Evolutionary conservation across 2,113 vertebrate species (phyloP), one percentile per base, ranked within the genome.

Genomic region (Rhagologus leucostigma): DNA sequence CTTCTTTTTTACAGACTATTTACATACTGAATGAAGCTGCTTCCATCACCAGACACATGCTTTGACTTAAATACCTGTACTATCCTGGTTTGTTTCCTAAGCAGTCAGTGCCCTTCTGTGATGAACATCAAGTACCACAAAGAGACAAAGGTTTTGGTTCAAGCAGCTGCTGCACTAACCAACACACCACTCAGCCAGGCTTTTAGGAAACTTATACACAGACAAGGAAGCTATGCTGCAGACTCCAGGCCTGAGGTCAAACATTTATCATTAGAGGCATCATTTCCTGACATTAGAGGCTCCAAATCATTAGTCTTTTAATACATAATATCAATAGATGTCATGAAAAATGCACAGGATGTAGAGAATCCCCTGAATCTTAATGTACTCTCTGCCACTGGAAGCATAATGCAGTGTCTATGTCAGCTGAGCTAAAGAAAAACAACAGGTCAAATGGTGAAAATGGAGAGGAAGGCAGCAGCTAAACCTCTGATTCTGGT

Each of bases 231-330:
- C 53, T 64, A 9, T 4, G 7, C 39, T 94, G 82, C 67, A 71
- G 85, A 56, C 52, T 95, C 83, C 74, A 94, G 87, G 67, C 71
- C 63, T 87, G 59, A 89, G 89, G 96, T 96, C 95, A 97, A 96
- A 93, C 73, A 87, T 90, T 73, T 39, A 87, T 96, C 93, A 91
- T 95, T 96, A 92, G 32, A 90, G 70, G 50, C 73, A 92, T 87
- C 16, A 95, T 96, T 95, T 96, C 94, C 96, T 92, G 88, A 90
- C 94, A 92, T 93, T 85, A 96, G 39, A 92, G 63, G 69, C 79
- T 96, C 42, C 57, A 81, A 96, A 89, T 84, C 90, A 96, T 97
- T 96, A 94, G 87, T 96, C 84, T 96, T 96, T 94, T 96, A 95
- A 95, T 76, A 88, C 63, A 89, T 94, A 94, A 80, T 89, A 96